Conservation (phyloP, 2,113 vertebrate species). For the Charina bottae region DNA sequence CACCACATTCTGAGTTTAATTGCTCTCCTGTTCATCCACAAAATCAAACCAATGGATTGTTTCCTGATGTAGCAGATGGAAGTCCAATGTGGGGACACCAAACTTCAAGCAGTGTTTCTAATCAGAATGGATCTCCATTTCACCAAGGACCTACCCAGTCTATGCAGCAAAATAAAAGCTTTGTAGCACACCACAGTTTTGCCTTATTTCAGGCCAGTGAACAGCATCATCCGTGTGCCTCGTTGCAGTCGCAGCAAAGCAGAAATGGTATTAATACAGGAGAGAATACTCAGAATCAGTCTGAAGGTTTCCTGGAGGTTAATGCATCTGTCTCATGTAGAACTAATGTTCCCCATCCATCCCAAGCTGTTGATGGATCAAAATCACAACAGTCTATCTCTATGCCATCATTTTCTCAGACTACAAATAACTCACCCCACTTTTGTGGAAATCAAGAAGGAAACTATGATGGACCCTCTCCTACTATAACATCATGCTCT, state of each 20-base stretch:
- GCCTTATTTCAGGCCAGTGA: constrained; percentile 87
- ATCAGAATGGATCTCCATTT: constrained; percentile 83
- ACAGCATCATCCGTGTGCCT: constrained; percentile 80
- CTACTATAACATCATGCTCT: constrained; percentile 86
- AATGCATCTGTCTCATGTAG: constrained; percentile 77
- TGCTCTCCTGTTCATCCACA: constrained; percentile 83
- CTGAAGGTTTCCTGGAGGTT: constrained; percentile 86
- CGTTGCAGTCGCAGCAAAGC: constrained; percentile 73
- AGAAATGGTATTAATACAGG: constrained; percentile 76
- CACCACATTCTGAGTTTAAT: constrained; percentile 88
- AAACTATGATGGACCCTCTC: constrained; percentile 78
- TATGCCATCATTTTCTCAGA: constrained; percentile 81
- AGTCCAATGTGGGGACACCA: constrained; percentile 97
- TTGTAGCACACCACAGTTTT: constrained; percentile 87
- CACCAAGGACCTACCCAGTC: constrained; percentile 87
- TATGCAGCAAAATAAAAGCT: constrained; percentile 85
- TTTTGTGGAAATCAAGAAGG: constrained; percentile 80
- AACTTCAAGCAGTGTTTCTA: constrained; percentile 74
- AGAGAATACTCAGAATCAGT: constrained; percentile 76
- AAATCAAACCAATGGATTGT: constrained; percentile 90
- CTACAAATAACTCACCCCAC: constrained; percentile 76
- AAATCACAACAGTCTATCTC: constrained; percentile 79
- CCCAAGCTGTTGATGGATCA: constrained; percentile 73
- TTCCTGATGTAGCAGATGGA: constrained; percentile 85
- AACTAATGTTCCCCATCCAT: constrained; percentile 78